Percentiles rank a stretch among this genome's conserved stretches.
phyloP scores from a whole-genome alignment of 2,888 invertebrate genomes.

The Ochropacha duplaris region DNA sequence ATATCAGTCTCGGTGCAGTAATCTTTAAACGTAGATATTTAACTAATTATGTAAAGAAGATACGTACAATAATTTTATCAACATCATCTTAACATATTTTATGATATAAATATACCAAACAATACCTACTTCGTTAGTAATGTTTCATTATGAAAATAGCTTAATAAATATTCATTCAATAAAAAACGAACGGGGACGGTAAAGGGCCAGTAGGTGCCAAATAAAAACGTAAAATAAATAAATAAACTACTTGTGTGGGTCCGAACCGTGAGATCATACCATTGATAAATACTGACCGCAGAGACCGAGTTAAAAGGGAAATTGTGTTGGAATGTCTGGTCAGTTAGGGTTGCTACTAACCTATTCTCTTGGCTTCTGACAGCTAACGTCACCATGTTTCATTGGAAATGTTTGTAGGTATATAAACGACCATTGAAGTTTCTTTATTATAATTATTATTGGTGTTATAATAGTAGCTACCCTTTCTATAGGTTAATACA shows the following conservation, averaged over 20 bases:
- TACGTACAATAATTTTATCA: no score
- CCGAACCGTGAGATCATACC: constrained; percentile 61
- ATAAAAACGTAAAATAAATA: constrained; percentile 46
- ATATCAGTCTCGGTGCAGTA: no score
- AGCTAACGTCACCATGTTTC: constrained; percentile 14
- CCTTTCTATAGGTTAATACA: constrained; percentile 15
- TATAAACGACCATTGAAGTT: constrained; percentile 18
- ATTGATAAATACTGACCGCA: constrained; percentile 60
- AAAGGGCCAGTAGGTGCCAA: constrained; percentile 22
- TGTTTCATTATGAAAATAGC: neutral
- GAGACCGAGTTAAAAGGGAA: constrained; percentile 74
- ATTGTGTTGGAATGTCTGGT: constrained; percentile 68
- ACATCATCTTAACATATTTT: neutral
- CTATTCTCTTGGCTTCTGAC: constrained; percentile 12
- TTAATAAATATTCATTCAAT: constrained; percentile 2
- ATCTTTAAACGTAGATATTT: no score
- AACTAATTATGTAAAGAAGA: no score
- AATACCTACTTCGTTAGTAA: neutral
- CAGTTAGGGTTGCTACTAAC: constrained; percentile 44
- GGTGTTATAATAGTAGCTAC: neutral
- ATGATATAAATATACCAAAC: neutral
- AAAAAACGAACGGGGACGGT: neutral
- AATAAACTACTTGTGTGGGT: constrained; percentile 54
- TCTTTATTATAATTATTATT: constrained; percentile 10
- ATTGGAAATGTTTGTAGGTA: constrained; percentile 22